Base-by-base conservation (phyloP, 2,113 vertebrate species). In the Capreolus pygargus region DNA sequence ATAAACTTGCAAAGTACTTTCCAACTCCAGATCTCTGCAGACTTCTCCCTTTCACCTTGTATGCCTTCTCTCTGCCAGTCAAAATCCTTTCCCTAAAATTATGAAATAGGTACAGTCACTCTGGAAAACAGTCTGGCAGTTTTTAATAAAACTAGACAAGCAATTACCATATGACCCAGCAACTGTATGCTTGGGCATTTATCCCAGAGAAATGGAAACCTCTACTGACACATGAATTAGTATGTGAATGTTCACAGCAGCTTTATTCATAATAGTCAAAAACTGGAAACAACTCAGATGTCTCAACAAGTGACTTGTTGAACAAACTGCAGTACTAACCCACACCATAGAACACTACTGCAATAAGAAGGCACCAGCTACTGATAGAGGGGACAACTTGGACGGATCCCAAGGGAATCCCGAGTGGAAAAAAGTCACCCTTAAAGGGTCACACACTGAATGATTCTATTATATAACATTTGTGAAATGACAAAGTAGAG, bases 1-100 rank as follows among this genome's bases (percentile, higher is more conserved):
- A 70, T 60, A 55, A 96, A 58, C 27, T 78, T 5, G 9, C 9
- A 82, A 30, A 17, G 45, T 33, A 86, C 30, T 90, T 83, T 55
- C 50, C 83, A 81, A 91, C 27, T 39, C 64, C 36, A 83, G 55
- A 54, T 36, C 61, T 97, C 54, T 84, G 28, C 25, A 94, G 30
- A 30, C 17, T 28, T 92, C 74, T 70, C 45, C 54, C 61, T 19
- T 87, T 13, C 11, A 55, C 61, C 45, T 89, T 57, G 52, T 86
- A 70, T 52, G 83, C 39, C 70, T 95, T 74, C 52, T 47, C 39
- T 90, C 45, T 52, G 84, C 36, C 54, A 64, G 30, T 33, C 84
- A 87, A 95, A 95, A 90, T 74, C 36, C 64, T 97, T 92, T 93
- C 67, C 60, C 86, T 36, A 25, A 86, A 91, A 85, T 76, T 86